Percentiles rank a stretch among this genome's conserved stretches.
phyloP scores from a whole-genome alignment of 1,140 invertebrate species.

The Drosophila triauraria region DNA sequence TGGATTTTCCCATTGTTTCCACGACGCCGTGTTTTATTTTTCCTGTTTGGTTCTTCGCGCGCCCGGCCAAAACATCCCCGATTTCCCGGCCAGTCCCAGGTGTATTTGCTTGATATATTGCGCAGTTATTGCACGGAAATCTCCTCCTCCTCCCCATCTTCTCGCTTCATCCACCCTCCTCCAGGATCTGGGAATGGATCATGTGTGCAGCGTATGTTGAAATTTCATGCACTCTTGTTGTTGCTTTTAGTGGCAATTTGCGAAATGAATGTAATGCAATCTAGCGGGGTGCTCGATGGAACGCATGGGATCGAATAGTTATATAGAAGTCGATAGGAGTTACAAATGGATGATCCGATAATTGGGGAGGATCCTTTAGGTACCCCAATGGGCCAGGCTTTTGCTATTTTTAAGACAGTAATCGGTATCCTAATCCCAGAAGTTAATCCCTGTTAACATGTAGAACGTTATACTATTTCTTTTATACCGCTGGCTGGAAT shows the following conservation, averaged over 20 bases:
- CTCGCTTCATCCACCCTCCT: neutral
- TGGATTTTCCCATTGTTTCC: conserved; percentile 67
- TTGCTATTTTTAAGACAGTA: neutral
- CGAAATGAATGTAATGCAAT: conserved; percentile 70
- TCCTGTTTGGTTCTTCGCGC: conserved; percentile 48
- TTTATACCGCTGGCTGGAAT: no score
- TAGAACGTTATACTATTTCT: no score
- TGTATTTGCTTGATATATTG: conserved; percentile 81
- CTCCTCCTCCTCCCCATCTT: conserved; percentile 4
- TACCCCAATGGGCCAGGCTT: neutral
- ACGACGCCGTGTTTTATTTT: conserved; percentile 35
- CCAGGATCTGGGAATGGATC: conserved; percentile 68
- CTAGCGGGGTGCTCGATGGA: conserved; percentile 63
- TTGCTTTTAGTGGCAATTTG: conserved; percentile 37
- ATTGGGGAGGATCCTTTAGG: conserved; percentile 16
- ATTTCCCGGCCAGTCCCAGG: conserved; percentile 63
- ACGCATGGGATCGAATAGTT: conserved; percentile 4
- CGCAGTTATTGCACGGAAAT: conserved; percentile 69
- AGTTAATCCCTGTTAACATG: neutral
- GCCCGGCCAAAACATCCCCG: conserved; percentile 61
- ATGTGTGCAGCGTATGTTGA: conserved; percentile 71
- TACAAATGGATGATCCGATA: conserved; percentile 14
- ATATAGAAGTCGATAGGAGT: conserved; percentile 9
- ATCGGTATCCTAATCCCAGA: neutral
- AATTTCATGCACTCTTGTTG: conserved; percentile 57